Percentiles rank a stretch among this genome's conserved stretches.
These are phyloP conservation scores for Drosophila meridionalis DNA, from an alignment of 2,888 invertebrate species.

Conservation along the genomic window DNA sequence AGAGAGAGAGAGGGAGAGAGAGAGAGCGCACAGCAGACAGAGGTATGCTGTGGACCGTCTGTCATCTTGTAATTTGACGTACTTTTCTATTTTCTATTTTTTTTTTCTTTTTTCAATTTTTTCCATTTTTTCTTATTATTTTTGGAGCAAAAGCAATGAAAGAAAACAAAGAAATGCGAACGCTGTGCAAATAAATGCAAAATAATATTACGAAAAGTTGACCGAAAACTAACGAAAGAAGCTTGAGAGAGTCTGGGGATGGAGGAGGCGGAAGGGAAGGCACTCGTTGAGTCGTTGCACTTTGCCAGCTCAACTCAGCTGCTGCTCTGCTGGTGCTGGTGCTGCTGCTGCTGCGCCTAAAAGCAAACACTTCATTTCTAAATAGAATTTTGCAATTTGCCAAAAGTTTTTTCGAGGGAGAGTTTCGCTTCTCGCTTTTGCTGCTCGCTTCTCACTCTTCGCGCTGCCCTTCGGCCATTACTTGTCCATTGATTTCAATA, in stretches of 20 bases:
- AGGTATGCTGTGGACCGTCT: conserved; percentile 18
- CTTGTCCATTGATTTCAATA: conserved; percentile 74
- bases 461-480: conserved; percentile 44
- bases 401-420: conserved; percentile 46
- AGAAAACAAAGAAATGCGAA: conserved; percentile 66
- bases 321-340: conserved; percentile 40
- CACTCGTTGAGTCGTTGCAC: conserved; percentile 63
- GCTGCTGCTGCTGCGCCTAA: conserved; percentile 62
- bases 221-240: conserved; percentile 58
- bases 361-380: conserved; percentile 73
- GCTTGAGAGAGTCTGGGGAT: not conserved
- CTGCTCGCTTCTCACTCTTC: conserved; percentile 3
- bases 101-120: conserved; percentile 9
- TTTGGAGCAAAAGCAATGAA: conserved; percentile 45
- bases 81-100: conserved; percentile 21
- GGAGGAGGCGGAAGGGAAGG: not conserved
- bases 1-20: not conserved
- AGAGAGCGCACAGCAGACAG: not conserved
- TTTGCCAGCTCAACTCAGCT: conserved; percentile 39
- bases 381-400: conserved; percentile 73
- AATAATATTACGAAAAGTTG: conserved; percentile 81
- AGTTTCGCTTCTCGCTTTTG: conserved; percentile 19
- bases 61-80: conserved; percentile 68
- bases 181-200: conserved; percentile 78
- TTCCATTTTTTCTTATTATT: conserved; percentile 13